Evolutionary conservation across 2,888 invertebrate species (phyloP), one percentile per base, ranked within the genome.

Genomic region (Catonia carolina): DNA sequence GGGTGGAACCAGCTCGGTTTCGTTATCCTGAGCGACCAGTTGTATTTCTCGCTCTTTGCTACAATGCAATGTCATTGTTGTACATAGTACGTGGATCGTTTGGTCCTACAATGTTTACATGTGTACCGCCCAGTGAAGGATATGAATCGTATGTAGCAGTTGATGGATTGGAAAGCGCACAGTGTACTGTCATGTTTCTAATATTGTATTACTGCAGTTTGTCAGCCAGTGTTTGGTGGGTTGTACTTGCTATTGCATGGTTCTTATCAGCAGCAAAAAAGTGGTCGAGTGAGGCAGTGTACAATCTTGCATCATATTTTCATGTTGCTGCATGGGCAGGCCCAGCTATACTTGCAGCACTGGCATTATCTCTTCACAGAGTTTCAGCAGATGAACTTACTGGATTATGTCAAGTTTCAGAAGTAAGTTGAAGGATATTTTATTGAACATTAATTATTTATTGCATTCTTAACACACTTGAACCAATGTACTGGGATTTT

Each of bases 1-100:
- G 90, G 75, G 86, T 94, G 37, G 94, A 95, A 69, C 88, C 90
- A 27, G 81, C 85, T 35, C 76, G 96, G 53, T 97, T 95, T 71
- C 83, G 89, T 37, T 96, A 95, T 74, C 96, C 96, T 0, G 95
- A 95, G 69, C 78, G 94, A 42, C 94, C 95, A 0, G 87, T 92
- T 36, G 84, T 95, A 57, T 95, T 91, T 75, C 78, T 94, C 60
- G 89, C 93, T 4, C 81, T 90, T 1, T 94, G 94, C 73, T 90
- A 92, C 72, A 85, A 87, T 65, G 77, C 87, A 52, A 82, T 89
- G 22, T 86, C 89, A 0, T 73, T 89, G 3, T 84, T 87, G 27
- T 86, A 89, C 71, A 79, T 78, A 65, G 78, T 85, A 15, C 79
- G 87, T 59, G 83, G 85, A 54, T 81, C 81, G 64, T 72, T 79